Percentiles rank a stretch among this genome's conserved stretches.
These are phyloP conservation scores for Lepus townsendii DNA, from an alignment of 2,797 vertebrate species.

Conservation along the genomic window DNA sequence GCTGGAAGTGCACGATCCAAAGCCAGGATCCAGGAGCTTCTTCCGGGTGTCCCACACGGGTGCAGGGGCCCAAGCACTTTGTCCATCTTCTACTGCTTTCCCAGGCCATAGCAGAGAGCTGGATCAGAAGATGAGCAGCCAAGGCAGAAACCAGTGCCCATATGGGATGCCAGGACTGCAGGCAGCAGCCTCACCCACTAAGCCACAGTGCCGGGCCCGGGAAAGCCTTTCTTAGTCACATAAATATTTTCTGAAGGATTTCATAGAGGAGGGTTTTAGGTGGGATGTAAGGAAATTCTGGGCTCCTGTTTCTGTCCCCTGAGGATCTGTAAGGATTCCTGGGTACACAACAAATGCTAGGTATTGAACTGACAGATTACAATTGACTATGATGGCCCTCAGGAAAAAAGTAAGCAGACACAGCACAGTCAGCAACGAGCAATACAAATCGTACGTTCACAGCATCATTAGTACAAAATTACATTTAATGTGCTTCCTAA, in stretches of 20 bases:
- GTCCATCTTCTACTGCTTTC: too few species aligned
- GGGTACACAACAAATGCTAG: background rate
- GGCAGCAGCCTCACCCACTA: too few species aligned
- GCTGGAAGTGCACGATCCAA: too few species aligned
- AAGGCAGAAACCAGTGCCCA: too few species aligned
- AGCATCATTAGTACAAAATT: background rate
- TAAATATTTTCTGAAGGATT: background rate
- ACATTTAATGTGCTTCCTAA: background rate
- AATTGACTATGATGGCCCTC: background rate
- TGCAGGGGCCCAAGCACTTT: too few species aligned
- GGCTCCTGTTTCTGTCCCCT: background rate
- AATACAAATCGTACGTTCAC: background rate
- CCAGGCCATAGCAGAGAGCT: too few species aligned
- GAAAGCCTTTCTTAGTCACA: constrained; percentile 21
- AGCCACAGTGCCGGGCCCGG: too few species aligned
- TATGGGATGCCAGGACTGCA: too few species aligned
- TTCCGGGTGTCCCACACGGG: too few species aligned
- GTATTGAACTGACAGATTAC: background rate
- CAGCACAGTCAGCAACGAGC: background rate
- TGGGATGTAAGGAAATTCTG: background rate
- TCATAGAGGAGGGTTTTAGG: background rate
- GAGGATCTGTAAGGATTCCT: background rate
- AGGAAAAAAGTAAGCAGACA: background rate
- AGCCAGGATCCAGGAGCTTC: too few species aligned
- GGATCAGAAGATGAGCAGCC: too few species aligned